Evolutionary conservation across 2,888 invertebrate species (phyloP).

Genomic region (Bimastos eiseni): DNA sequence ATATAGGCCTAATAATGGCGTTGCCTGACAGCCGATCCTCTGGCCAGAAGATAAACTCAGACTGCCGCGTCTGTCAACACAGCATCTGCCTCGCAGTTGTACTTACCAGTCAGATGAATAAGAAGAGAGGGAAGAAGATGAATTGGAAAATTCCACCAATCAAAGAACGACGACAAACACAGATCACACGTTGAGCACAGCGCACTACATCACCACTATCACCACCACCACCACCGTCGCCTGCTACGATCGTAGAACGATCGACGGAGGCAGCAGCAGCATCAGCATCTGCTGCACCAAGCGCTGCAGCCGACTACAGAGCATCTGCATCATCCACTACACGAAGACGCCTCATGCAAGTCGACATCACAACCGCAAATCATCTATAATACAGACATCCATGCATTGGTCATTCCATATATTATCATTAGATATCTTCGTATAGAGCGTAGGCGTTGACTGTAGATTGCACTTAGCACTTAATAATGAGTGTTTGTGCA

Average conservation of each 20-base stretch:
- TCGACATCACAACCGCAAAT: neutral
- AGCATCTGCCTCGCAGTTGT: neutral
- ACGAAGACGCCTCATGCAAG: neutral
- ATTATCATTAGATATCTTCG: neutral
- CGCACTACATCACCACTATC: neutral
- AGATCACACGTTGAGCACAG: neutral
- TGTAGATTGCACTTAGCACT: neutral
- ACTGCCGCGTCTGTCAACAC: neutral
- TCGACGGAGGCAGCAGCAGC: neutral
- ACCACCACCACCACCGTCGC: neutral
- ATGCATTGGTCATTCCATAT: no score
- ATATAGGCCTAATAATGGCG: no score
- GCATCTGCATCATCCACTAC: neutral
- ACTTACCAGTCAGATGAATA: neutral
- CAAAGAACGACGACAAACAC: neutral
- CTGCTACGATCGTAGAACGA: neutral
- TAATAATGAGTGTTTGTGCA: neutral
- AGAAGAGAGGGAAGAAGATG: neutral
- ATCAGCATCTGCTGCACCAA: neutral
- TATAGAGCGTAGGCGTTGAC: neutral
- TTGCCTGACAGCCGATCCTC: neutral
- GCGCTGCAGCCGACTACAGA: neutral
- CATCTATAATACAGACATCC: no score
- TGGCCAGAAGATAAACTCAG: neutral
- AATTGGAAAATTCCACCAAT: neutral